A percentile compares a stretch with the other conserved stretches of the same genome.
These are phyloP conservation scores for Paralichthys olivaceus DNA, from an alignment of 2,113 vertebrate genomes.

Conservation along the genomic window DNA sequence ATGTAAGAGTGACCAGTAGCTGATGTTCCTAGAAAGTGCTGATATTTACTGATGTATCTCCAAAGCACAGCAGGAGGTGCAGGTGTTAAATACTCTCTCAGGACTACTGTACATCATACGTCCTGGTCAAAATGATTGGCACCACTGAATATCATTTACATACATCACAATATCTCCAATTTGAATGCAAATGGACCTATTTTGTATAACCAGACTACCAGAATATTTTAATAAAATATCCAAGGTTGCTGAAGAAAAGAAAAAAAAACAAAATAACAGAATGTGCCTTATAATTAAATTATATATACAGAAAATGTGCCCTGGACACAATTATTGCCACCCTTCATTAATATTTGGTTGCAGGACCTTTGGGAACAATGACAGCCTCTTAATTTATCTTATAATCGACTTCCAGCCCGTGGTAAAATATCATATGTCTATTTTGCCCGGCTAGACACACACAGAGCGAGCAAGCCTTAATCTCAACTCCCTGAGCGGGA, in stretches of 20 bases:
- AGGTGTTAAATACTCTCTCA: background rate
- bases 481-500: too few species aligned
- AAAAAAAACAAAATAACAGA: background rate
- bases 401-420: too few species aligned
- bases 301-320: too few species aligned
- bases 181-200: background rate
- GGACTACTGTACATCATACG: background rate
- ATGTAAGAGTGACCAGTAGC: background rate
- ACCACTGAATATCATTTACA: background rate
- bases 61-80: conserved; percentile 10
- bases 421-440: too few species aligned
- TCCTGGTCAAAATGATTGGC: background rate
- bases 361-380: too few species aligned
- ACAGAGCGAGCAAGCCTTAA: too few species aligned
- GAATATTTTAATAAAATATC: background rate
- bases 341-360: background rate
- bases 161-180: background rate
- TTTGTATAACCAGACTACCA: background rate
- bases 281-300: too few species aligned
- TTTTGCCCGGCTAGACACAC: too few species aligned
- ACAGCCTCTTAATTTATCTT: too few species aligned
- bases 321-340: background rate
- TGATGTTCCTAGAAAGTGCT: conserved; percentile 19
- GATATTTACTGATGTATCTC: conserved; percentile 1
- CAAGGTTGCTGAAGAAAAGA: background rate